Evolutionary conservation across 2,113 vertebrate genomes (phyloP).

Genomic region (Agapornis roseicollis): DNA sequence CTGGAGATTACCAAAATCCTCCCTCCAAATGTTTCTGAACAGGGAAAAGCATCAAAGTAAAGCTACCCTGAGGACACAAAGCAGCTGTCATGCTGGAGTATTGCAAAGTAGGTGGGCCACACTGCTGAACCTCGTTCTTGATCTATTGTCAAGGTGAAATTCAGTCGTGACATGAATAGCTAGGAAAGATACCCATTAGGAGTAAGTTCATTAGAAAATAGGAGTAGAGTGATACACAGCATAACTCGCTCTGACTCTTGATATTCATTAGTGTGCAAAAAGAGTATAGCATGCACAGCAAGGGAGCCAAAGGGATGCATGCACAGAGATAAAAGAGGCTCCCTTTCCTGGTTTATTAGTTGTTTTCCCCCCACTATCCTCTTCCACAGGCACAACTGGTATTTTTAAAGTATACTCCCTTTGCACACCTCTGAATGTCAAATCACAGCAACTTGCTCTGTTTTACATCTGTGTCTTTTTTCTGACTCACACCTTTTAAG

Average conservation of each 20-base stretch:
- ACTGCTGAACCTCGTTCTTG: constrained; percentile 9
- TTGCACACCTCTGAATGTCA: not conserved
- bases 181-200: constrained; percentile 4
- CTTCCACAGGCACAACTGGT: not conserved
- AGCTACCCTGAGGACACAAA: constrained; percentile 37
- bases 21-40: constrained; percentile 15
- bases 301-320: not conserved
- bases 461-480: not conserved
- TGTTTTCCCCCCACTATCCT: not conserved
- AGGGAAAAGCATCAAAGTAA: constrained; percentile 44
- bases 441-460: not conserved
- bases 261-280: constrained; percentile 28
- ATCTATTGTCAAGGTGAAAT: constrained; percentile 58
- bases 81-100: constrained; percentile 3
- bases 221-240: not conserved
- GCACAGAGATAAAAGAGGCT: not conserved
- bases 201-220: constrained; percentile 29
- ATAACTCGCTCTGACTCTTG: constrained; percentile 19
- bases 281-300: not conserved
- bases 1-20: constrained; percentile 52
- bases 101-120: constrained; percentile 15
- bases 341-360: not conserved
- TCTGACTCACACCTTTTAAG: not conserved
- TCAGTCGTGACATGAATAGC: constrained; percentile 1
- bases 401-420: not conserved